Conservation (phyloP, 2,797 vertebrate species). For the Odontamblyopus rebecca region DNA sequence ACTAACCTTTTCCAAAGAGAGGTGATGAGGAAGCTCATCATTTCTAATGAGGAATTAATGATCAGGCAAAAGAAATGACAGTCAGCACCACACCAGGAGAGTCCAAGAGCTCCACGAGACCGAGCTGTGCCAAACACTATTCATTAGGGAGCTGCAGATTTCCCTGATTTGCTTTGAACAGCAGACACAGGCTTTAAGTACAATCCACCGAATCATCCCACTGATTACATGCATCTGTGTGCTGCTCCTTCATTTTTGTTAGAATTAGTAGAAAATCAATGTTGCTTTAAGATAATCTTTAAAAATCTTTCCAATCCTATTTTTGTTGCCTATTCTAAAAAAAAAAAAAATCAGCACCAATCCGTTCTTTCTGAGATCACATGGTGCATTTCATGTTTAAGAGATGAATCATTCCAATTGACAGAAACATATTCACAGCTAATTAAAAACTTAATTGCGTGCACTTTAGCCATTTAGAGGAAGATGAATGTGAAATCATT, state of each 20-base stretch:
- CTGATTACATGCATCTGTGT: constrained; percentile 52
- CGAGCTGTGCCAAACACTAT: constrained; percentile 59
- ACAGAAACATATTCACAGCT: constrained; percentile 82
- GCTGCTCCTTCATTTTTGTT: constrained; percentile 42
- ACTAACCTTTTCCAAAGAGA: constrained; percentile 82
- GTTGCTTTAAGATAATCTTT: constrained; percentile 58
- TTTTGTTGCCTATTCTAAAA: constrained; percentile 37
- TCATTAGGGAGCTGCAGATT: constrained; percentile 56
- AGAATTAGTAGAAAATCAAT: constrained; percentile 41
- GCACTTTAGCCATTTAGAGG: constrained; percentile 82
- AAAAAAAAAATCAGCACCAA: constrained; percentile 46
- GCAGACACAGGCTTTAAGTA: constrained; percentile 38
- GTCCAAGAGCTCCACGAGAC: constrained; percentile 58
- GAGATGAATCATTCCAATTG: constrained; percentile 79
- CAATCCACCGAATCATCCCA: constrained; percentile 23
- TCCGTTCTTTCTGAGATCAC: constrained; percentile 47
- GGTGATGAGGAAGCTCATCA: constrained; percentile 83
- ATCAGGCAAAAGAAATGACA: constrained; percentile 69
- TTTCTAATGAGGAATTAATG: constrained; percentile 84
- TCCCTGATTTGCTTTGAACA: constrained; percentile 46
- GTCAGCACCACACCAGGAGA: constrained; percentile 54
- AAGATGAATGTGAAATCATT: constrained; percentile 84
- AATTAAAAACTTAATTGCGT: constrained; percentile 85
- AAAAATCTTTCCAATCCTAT: constrained; percentile 36
- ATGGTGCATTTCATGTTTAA: constrained; percentile 64